phyloP scores from a whole-genome alignment of 30 jellyfish, hydroid and myxozoan genomes.

The Aurelia coerulea region DNA sequence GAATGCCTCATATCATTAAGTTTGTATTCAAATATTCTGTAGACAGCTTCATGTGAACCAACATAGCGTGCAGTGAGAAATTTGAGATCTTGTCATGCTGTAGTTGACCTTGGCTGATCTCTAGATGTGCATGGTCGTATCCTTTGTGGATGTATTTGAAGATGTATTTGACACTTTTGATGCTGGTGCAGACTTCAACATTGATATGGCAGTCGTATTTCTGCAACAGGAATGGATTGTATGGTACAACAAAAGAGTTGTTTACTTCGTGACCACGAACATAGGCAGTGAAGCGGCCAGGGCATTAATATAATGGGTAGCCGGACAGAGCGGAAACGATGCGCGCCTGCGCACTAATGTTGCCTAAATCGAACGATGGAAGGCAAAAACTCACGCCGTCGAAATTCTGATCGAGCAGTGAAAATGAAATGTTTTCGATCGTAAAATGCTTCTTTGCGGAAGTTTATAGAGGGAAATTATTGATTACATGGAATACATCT shows the following conservation, averaged over 20 bases:
- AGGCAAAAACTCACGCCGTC: too few relatives aligned
- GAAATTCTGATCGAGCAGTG: too few relatives aligned
- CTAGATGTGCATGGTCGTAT: slow-evolving; percentile 53
- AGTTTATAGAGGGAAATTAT: too few relatives aligned
- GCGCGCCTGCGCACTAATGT: too few relatives aligned
- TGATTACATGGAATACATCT: too few relatives aligned
- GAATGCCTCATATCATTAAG: slow-evolving; percentile 1
- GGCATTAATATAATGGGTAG: slow-evolving; percentile 66
- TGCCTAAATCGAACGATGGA: too few relatives aligned
- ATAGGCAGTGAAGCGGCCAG: slow-evolving; percentile 31
- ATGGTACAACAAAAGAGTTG: slow-evolving; percentile 72
- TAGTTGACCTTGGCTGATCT: slow-evolving; percentile 23
- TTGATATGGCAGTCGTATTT: slow-evolving; percentile 74
- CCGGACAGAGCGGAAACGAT: too few relatives aligned
- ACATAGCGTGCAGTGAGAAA: slow-evolving; percentile 47
- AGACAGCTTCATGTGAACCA: slow-evolving; percentile 40
- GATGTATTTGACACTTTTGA: slow-evolving; percentile 63
- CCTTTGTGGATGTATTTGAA: slow-evolving; percentile 81
- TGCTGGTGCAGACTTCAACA: slow-evolving; percentile 64
- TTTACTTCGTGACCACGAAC: neutral
- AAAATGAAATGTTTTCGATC: too few relatives aligned
- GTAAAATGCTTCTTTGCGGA: too few relatives aligned
- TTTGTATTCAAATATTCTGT: neutral
- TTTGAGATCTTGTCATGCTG: slow-evolving; percentile 62
- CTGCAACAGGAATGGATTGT: slow-evolving; percentile 44